A percentile compares a stretch with the other conserved stretches of the same genome.
Evolutionary conservation across 2,888 invertebrate species (phyloP).

Genomic region (Neoascia interrupta): DNA sequence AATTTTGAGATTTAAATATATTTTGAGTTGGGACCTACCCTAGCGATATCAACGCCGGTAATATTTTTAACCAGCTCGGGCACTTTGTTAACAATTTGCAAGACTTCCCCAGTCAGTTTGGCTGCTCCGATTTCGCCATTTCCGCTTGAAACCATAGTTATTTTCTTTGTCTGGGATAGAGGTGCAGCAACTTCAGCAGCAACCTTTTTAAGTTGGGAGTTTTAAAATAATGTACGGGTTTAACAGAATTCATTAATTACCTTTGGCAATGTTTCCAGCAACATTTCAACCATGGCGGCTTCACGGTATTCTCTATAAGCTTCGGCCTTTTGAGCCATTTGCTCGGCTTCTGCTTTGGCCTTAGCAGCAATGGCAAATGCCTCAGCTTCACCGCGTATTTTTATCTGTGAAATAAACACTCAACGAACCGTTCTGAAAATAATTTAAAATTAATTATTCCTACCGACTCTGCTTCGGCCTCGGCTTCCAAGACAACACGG

Average conservation of each 20-base stretch:
- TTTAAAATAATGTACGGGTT: neutral
- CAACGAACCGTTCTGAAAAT: neutral
- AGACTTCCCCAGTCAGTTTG: slow-evolving; percentile 95
- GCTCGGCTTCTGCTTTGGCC: slow-evolving; percentile 97
- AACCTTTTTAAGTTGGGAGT: slow-evolving; percentile 82
- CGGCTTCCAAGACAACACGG: slow-evolving; percentile 94
- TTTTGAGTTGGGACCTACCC: slow-evolving; percentile 83
- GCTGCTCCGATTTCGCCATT: slow-evolving; percentile 95
- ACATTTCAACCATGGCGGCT: slow-evolving; percentile 98
- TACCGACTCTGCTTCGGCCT: slow-evolving; percentile 95
- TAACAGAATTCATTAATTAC: too few relatives aligned
- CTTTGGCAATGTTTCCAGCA: slow-evolving; percentile 96
- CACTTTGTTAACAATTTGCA: slow-evolving; percentile 94
- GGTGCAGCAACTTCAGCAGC: slow-evolving; percentile 98
- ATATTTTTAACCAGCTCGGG: slow-evolving; percentile 94
- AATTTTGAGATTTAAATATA: slow-evolving; percentile 75
- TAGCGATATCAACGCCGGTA: slow-evolving; percentile 96
- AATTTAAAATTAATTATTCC: slow-evolving; percentile 67
- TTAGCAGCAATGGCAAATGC: slow-evolving; percentile 96
- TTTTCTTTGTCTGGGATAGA: slow-evolving; percentile 94
- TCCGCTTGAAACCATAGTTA: slow-evolving; percentile 97
- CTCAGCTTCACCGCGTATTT: slow-evolving; percentile 92
- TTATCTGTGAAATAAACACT: slow-evolving; percentile 77
- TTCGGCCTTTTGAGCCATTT: slow-evolving; percentile 98
- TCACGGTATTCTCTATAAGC: slow-evolving; percentile 98